Conservation (phyloP, 2,888 invertebrate genomes). For the Argyresthia albistria region DNA sequence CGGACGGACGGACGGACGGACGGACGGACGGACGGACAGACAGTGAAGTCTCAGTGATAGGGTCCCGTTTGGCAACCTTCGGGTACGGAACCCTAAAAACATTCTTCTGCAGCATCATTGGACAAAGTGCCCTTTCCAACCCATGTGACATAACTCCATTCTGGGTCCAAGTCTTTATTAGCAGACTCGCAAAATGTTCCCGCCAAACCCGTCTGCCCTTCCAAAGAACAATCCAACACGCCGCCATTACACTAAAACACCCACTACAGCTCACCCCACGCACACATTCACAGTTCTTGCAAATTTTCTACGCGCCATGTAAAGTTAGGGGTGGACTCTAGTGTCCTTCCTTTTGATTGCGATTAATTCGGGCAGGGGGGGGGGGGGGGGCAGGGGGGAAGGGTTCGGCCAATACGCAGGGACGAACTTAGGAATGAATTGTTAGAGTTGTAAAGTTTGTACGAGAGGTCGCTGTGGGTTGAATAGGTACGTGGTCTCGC, state of each 20-base stretch:
- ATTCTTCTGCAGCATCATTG: too few relatives aligned
- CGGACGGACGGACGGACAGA: too few relatives aligned
- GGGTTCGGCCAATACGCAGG: slow-evolving; percentile 64
- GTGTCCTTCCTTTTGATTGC: slow-evolving; percentile 73
- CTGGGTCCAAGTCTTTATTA: too few relatives aligned
- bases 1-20: too few relatives aligned
- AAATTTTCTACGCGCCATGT: slow-evolving; percentile 65
- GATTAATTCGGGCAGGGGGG: slow-evolving; percentile 55
- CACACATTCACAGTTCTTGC: slow-evolving; percentile 20
- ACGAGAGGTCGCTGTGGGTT: neutral
- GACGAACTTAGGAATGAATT: slow-evolving; percentile 50
- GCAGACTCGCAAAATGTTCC: too few relatives aligned
- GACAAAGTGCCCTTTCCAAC: too few relatives aligned
- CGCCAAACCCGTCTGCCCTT: neutral
- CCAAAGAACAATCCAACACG: neutral
- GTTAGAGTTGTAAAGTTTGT: slow-evolving; percentile 40
- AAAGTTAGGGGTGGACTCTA: slow-evolving; percentile 66
- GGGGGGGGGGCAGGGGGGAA: slow-evolving; percentile 26
- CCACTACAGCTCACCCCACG: slow-evolving; percentile 20
- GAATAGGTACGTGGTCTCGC: slow-evolving; percentile 32
- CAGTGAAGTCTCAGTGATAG: too few relatives aligned
- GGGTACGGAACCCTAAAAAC: too few relatives aligned
- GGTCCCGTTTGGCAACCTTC: too few relatives aligned
- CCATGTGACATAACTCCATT: too few relatives aligned
- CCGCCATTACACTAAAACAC: slow-evolving; percentile 13